Evolutionary conservation across 2,888 invertebrate species (phyloP), one percentile per base, ranked within the genome.

Genomic region (Noctuana brunneofusca): DNA sequence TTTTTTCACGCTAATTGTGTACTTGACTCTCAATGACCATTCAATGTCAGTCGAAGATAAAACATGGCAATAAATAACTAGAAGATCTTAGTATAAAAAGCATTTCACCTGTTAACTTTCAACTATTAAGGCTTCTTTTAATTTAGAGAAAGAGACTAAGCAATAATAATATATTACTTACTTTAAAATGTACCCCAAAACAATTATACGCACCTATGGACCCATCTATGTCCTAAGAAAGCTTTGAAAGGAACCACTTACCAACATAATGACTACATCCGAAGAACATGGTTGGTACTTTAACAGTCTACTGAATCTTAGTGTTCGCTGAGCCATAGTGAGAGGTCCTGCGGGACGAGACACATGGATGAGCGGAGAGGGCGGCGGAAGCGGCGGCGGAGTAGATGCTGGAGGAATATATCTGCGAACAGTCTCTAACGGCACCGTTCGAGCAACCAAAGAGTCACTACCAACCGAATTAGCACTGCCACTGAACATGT

Each of bases 391-490:
- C 43, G 86, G 80, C 12, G 87, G 87, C 57, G 93, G 89, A 0
- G 92, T 92, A 43, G 92, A 92, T 50, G 82, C 72, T 22, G 93
- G 92, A 16, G 82, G 81, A 6, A 86, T 79, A 69, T 77, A 83
- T 30, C 93, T 88, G 18, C 84, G 92, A 0, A 96, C 96, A 0
- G 96, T 96, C 72, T 95, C 95, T 65, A 96, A 74, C 0, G 96
- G 96, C 56, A 96, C 95, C 27, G 94, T 94, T 71, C 94, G 92
- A 8, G 96, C 95, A 46, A 96, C 93, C 69, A 96, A 81, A 53
- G 94, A 93, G 72, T 96, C 96, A 81, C 95, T 95, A 16, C 95
- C 92, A 1, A 95, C 93, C 71, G 95, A 95, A 91, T 94, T 95
- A 66, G 92, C 94, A 75, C 94, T 94, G 41, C 94, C 94, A 65